Evolutionary conservation across 2,797 vertebrate species (phyloP).

Genomic region (Cacajao melanocephalus): DNA sequence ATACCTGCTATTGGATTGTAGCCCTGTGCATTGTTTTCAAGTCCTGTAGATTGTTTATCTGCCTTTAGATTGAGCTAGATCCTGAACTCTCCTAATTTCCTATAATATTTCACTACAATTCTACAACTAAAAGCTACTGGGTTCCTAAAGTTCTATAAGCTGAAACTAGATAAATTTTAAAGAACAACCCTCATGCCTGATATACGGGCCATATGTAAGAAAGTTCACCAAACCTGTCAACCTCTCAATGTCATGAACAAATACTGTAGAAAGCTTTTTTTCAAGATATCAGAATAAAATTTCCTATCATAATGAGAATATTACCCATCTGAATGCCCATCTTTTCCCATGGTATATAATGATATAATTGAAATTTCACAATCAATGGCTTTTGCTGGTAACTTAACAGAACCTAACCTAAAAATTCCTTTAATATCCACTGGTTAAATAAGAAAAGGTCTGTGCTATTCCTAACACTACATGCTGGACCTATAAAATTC

Average conservation of each 20-base stretch:
- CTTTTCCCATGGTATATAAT: neutral
- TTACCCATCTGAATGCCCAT: neutral
- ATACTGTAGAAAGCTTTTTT: neutral
- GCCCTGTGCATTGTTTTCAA: neutral
- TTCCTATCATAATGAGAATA: neutral
- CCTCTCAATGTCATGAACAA: no score
- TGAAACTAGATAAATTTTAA: neutral
- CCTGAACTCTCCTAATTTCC: neutral
- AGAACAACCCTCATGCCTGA: neutral
- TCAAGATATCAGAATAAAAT: neutral
- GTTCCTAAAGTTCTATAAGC: neutral
- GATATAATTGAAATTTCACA: neutral
- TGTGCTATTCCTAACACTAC: neutral
- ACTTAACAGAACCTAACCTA: neutral
- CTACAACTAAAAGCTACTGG: neutral
- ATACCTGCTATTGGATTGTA: neutral
- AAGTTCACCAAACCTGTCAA: neutral
- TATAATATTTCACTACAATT: neutral
- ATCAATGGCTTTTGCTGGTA: neutral
- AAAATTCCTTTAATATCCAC: neutral
- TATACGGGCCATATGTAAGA: neutral
- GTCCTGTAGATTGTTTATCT: neutral
- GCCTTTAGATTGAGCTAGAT: neutral
- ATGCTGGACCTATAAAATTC: neutral
- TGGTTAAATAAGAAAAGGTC: no score